These are phyloP conservation scores for Tipula helvola DNA, from an alignment of 2,888 invertebrate genomes.

Conservation along the genomic window DNA sequence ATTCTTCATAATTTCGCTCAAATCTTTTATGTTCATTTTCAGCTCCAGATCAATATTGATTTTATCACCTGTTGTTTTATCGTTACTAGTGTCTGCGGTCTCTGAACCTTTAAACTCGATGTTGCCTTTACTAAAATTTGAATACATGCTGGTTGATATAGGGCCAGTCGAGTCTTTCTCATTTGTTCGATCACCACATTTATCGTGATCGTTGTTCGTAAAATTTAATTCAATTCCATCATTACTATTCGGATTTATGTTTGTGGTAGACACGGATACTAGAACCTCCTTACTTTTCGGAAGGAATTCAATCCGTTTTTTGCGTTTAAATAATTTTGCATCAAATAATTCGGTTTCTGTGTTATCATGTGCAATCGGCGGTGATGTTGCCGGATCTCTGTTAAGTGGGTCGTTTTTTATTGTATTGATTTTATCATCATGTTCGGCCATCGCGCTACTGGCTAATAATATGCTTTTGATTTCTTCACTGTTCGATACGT, in stretches of 20 bases:
- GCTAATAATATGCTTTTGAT: constrained; percentile 9
- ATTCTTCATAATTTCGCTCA: constrained; percentile 39
- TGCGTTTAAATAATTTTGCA: constrained; percentile 41
- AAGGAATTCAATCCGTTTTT: constrained; percentile 39
- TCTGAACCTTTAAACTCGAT: constrained; percentile 19
- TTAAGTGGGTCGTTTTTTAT: not conserved
- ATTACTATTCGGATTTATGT: not conserved
- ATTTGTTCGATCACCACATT: not conserved
- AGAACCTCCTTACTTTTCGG: constrained; percentile 21
- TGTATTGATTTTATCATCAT: not conserved
- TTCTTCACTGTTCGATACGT: constrained; percentile 10
- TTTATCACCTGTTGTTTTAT: not conserved
- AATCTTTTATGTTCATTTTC: constrained; percentile 27
- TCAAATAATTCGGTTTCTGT: constrained; percentile 22
- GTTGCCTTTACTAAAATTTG: constrained; percentile 23
- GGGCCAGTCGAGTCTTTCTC: constrained; percentile 11
- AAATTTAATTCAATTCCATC: not conserved
- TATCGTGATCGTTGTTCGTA: not conserved
- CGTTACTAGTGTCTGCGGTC: constrained; percentile 13
- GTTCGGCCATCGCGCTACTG: not conserved
- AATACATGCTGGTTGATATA: not conserved
- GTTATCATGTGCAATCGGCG: constrained; percentile 9
- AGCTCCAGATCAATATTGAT: not conserved
- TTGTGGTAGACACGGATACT: constrained; percentile 15
- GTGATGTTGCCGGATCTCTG: not conserved